Percentiles rank a stretch among this genome's conserved stretches.
These are phyloP conservation scores for Cololabis saira DNA, from an alignment of 2,113 vertebrate genomes.

Conservation along the genomic window DNA sequence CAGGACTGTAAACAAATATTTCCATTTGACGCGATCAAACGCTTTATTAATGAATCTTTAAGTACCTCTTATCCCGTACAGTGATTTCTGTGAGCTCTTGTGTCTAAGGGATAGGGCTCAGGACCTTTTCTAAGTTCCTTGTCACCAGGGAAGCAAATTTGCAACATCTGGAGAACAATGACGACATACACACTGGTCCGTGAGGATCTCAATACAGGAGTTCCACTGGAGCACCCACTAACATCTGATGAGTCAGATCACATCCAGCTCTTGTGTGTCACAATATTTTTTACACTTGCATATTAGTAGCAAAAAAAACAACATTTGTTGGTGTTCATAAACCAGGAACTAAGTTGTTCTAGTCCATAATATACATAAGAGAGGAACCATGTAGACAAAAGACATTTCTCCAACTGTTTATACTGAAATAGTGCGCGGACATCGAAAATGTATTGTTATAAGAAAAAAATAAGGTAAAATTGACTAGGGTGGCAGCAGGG, in stretches of 20 bases:
- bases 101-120: background rate
- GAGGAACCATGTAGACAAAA: background rate
- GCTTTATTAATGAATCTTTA: background rate
- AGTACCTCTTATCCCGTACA: background rate
- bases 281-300: background rate
- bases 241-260: background rate
- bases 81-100: background rate
- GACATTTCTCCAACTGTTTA: too few species aligned
- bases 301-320: too few species aligned
- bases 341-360: background rate
- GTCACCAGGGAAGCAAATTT: background rate
- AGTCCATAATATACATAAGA: background rate
- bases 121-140: conserved; percentile 1
- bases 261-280: background rate
- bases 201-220: background rate
- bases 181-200: background rate
- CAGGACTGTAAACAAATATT: too few species aligned
- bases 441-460: too few species aligned
- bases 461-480: too few species aligned
- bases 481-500: too few species aligned
- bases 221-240: background rate
- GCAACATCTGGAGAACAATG: background rate
- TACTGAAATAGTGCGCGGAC: too few species aligned
- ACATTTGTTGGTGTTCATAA: too few species aligned
- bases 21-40: too few species aligned